Percentiles rank a stretch among this genome's conserved stretches.
Conservation (phyloP, 2,113 vertebrate genomes). For the Mormyrus lacerda region DNA sequence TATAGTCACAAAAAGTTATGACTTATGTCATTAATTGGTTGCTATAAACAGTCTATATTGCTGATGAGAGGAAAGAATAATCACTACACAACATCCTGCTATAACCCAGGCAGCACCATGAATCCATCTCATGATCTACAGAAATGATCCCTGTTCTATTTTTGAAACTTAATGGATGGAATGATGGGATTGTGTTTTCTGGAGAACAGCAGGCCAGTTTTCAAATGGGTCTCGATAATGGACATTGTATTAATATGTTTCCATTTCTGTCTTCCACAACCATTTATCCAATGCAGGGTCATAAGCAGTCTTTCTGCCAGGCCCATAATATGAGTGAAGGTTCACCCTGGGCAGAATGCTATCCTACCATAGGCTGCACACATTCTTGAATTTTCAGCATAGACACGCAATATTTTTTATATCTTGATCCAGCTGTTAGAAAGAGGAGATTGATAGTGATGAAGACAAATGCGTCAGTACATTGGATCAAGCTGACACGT, state of each 20-base stretch:
- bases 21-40: background rate
- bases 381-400: background rate
- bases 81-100: background rate
- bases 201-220: background rate
- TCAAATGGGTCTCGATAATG: background rate
- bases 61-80: background rate
- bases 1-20: background rate
- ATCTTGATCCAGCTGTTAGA: background rate
- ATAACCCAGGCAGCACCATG: background rate
- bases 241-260: background rate
- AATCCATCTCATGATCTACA: slow-evolving; percentile 2
- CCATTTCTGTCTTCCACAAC: background rate
- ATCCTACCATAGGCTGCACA: background rate
- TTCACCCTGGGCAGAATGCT: background rate
- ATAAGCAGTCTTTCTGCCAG: background rate
- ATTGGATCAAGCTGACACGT: background rate
- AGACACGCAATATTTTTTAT: background rate
- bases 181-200: background rate
- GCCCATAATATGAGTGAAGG: background rate
- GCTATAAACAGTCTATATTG: background rate
- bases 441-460: background rate
- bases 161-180: slow-evolving; percentile 2
- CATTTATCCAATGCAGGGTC: background rate
- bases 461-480: background rate
- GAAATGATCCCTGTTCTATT: background rate